phyloP scores from a whole-genome alignment of 1,140 invertebrate genomes.

The Carposina sasakii region DNA sequence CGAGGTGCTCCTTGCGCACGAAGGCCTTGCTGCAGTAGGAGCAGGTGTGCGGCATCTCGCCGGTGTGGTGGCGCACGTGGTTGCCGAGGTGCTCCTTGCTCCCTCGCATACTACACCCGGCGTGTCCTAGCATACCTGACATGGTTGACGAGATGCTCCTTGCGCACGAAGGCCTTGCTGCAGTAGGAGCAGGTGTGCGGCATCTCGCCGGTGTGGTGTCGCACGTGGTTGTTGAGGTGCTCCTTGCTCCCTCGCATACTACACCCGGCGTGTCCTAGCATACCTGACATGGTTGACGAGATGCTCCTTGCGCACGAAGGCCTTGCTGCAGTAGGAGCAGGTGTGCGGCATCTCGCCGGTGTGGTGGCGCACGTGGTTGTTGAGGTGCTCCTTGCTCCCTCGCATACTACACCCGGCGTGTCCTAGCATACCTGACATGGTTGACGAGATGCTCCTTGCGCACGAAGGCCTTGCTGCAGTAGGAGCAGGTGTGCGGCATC shows the following conservation, averaged over 20 bases:
- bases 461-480: slow-evolving; percentile 89
- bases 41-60: slow-evolving; percentile 88
- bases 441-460: slow-evolving; percentile 87
- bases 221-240: slow-evolving; percentile 77
- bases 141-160: slow-evolving; percentile 86
- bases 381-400: slow-evolving; percentile 85
- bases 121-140: too few species aligned
- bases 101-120: too few species aligned
- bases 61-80: slow-evolving; percentile 78
- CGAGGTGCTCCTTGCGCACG: slow-evolving; percentile 86
- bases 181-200: slow-evolving; percentile 88
- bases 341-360: slow-evolving; percentile 86
- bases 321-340: slow-evolving; percentile 88
- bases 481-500: slow-evolving; percentile 86
- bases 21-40: slow-evolving; percentile 89
- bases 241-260: too few species aligned
- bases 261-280: too few species aligned
- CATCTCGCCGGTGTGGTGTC: slow-evolving; percentile 83
- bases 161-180: slow-evolving; percentile 88
- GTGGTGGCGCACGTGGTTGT: slow-evolving; percentile 75
- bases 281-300: slow-evolving; percentile 81
- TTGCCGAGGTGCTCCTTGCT: slow-evolving; percentile 84
- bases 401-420: slow-evolving; percentile 1
- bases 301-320: slow-evolving; percentile 88
- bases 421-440: slow-evolving; percentile 73